phyloP scores from a whole-genome alignment of 1,140 invertebrate species.

The Bombyx mori region ASM3026992v2 NC_085123.1:9784501-9785000 shows the following conservation, averaged over 20 bases:
- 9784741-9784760: background rate
- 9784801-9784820: constrained; percentile 14
- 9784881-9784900: constrained; percentile 23
- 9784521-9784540: too few relatives aligned
- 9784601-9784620: too few relatives aligned
- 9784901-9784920: constrained; percentile 22
- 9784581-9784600: too few relatives aligned
- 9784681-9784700: too few relatives aligned
- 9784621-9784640: too few relatives aligned
- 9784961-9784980: constrained; percentile 25
- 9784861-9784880: constrained; percentile 20
- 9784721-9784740: constrained; percentile 1
- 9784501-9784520: too few relatives aligned
- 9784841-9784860: constrained; percentile 17
- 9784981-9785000: constrained; percentile 9
- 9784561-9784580: too few relatives aligned
- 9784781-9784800: constrained; percentile 16
- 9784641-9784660: too few relatives aligned
- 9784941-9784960: constrained; percentile 23
- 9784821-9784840: constrained; percentile 11
- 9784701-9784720: too few relatives aligned
- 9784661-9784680: too few relatives aligned
- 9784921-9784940: constrained; percentile 28
- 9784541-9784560: too few relatives aligned
- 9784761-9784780: constrained; percentile 12